These are phyloP conservation scores for Charadrius vociferus DNA, from an alignment of 2,113 vertebrate genomes.

Conservation along the genomic window DNA sequence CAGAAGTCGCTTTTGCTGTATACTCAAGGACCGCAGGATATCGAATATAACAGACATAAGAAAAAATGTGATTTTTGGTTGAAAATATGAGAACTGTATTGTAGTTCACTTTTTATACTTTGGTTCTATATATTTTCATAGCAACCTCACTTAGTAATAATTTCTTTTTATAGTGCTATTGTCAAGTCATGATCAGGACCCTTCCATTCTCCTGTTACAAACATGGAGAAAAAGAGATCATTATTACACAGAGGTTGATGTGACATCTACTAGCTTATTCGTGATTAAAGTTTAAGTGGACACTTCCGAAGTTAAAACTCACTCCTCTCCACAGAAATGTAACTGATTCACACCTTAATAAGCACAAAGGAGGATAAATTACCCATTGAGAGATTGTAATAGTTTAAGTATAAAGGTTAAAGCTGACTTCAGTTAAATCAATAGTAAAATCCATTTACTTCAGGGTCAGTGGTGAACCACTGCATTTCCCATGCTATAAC, in stretches of 20 bases:
- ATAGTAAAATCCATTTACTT: slow-evolving; percentile 7
- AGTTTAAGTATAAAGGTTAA: background rate
- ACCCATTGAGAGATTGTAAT: background rate
- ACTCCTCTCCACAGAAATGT: background rate
- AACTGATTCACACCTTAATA: background rate
- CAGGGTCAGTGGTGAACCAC: background rate
- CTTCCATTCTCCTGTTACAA: background rate
- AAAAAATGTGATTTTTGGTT: background rate
- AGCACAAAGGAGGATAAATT: background rate
- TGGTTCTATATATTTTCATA: background rate
- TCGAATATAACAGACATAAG: background rate
- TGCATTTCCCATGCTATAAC: background rate
- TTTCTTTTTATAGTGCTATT: background rate
- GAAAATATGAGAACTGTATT: background rate
- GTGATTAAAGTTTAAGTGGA: background rate
- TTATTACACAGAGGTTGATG: background rate
- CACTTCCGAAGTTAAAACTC: background rate
- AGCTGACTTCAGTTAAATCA: background rate
- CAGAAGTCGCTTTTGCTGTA: background rate
- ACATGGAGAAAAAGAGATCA: background rate
- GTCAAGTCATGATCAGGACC: background rate
- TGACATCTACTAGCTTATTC: background rate
- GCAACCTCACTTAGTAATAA: background rate
- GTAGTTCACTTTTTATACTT: background rate
- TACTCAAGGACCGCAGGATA: background rate